Conservation (phyloP, 2,888 invertebrate species). For the Parthenolecanium corni region DNA sequence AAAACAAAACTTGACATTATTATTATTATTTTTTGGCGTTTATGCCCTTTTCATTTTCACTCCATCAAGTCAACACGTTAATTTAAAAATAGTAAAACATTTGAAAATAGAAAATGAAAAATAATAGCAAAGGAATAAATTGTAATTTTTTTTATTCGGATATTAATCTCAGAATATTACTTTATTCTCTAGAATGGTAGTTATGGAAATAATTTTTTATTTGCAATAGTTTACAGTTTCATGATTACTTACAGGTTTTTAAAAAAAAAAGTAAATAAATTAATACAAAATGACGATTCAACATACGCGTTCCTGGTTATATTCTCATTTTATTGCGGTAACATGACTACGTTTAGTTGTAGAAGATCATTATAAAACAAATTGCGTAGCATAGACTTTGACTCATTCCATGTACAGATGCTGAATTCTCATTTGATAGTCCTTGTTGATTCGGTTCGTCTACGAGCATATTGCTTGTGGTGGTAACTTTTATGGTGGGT, state of each 20-base stretch:
- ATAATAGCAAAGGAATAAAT: too few species aligned
- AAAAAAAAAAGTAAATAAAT: background rate
- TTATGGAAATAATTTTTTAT: background rate
- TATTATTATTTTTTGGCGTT: too few species aligned
- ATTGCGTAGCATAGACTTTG: background rate
- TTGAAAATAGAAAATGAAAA: too few species aligned
- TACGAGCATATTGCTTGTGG: conserved; percentile 9
- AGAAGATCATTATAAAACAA: too few species aligned
- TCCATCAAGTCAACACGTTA: too few species aligned
- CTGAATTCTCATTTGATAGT: conserved; percentile 34
- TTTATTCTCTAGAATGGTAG: too few species aligned
- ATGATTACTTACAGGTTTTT: background rate
- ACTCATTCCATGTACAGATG: background rate
- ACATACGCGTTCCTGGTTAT: background rate
- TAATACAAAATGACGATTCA: background rate
- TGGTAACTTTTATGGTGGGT: conserved; percentile 5
- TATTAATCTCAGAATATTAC: too few species aligned
- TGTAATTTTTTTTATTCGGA: too few species aligned
- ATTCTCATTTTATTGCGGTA: background rate
- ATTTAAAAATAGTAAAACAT: too few species aligned
- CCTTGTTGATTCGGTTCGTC: conserved; percentile 45
- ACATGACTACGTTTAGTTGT: background rate
- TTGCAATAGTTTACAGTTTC: background rate
- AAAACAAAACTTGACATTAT: too few species aligned
- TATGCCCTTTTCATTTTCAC: too few species aligned